Evolutionary conservation across 2,888 invertebrate species (phyloP), one percentile per base, ranked within the genome.

Genomic region (Trissoscelio sp.): DNA sequence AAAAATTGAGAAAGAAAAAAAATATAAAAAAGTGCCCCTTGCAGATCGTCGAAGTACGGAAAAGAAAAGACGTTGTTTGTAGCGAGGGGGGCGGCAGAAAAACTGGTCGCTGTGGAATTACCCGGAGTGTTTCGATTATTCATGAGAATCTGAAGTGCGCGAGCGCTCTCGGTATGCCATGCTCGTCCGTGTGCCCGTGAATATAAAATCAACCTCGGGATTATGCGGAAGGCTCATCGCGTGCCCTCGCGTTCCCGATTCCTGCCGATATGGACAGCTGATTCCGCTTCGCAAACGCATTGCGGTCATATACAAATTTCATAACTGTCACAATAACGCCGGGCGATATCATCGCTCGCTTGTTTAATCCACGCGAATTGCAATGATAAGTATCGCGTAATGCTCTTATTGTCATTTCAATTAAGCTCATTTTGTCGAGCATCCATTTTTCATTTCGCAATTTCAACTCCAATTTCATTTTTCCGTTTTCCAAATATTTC

Each of bases 71-170:
- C 62, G 64, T 20, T 64, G 22, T 37, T 67, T 18, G 57, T 42
- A 44, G 70, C 53, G 18, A 48, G 34, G 37, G 70, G 12, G 55
- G 37, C 55, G 31, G 51, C 74, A 24, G 69, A 85, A 85, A 86
- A 87, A 86, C 84, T 84, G 85, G 86, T 87, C 85, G 74, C 57
- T 62, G 20, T 42, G 79, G 83, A 85, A 85, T 86, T 85, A 83
- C 77, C 82, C 79, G 39, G 66, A 18, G 70, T 39, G 58, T 72
- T 79, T 84, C 72, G 81, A 70, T 82, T 84, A 85, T 86, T 87
- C 84, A 84, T 78, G 83, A 82, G 82, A 64, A 79, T 70, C 72
- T 77, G 73, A 81, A 85, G 84, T 83, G 78, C 55, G 81, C 83
- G 75, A 67, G 37, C 39, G 69, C n/a, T n/a, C 46, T 83, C 77